These are phyloP conservation scores for Pollenia angustigena DNA, from an alignment of 2,888 invertebrate species.

Conservation along the genomic window DNA sequence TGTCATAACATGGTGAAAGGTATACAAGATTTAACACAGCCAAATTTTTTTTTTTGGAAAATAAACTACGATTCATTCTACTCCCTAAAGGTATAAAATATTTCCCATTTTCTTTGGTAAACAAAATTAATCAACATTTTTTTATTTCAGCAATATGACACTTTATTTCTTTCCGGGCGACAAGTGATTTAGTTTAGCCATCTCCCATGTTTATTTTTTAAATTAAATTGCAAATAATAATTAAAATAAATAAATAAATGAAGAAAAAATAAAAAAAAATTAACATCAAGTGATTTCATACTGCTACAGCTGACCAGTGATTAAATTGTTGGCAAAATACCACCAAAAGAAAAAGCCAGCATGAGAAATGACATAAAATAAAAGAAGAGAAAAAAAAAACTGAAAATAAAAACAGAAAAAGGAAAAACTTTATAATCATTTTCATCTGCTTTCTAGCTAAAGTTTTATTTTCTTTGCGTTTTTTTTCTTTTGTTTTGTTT, in stretches of 20 bases:
- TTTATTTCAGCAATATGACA: conserved; percentile 21
- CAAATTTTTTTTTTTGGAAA: not conserved
- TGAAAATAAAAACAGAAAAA: conserved; percentile 10
- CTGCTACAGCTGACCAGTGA: conserved; percentile 2
- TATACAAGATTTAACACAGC: too few species aligned
- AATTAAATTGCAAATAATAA: conserved; percentile 37
- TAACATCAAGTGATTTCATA: conserved; percentile 7
- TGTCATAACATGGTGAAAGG: too few species aligned
- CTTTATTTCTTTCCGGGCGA: conserved; percentile 11
- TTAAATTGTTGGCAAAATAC: conserved; percentile 31
- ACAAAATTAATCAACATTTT: conserved; percentile 50
- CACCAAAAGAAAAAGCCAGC: not conserved
- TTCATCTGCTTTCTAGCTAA: conserved; percentile 10
- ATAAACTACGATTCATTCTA: conserved; percentile 2
- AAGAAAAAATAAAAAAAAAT: not conserved
- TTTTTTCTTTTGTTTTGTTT: not conserved
- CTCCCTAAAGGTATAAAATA: not conserved
- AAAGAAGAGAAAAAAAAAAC: not conserved
- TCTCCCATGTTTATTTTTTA: conserved; percentile 1
- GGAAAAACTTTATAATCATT: conserved; percentile 18
- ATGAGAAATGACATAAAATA: conserved; percentile 47
- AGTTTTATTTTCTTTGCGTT: not conserved
- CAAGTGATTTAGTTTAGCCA: conserved; percentile 43
- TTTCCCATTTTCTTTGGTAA: conserved; percentile 39
- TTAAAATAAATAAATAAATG: conserved; percentile 18